Conservation (phyloP, 2,113 vertebrate species). For the Crotalus helleri region DNA sequence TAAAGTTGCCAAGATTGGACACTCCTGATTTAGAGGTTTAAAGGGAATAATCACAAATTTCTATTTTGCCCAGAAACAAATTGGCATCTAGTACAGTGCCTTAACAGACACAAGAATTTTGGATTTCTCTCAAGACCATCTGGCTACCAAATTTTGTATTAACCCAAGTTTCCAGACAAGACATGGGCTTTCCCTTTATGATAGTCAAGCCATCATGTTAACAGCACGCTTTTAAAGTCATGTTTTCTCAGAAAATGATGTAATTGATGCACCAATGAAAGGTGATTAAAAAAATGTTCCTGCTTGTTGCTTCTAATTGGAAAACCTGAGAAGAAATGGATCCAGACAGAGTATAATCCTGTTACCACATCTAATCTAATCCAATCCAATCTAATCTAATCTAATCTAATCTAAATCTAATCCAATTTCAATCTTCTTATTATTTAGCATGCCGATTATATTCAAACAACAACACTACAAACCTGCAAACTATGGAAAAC, state of each 20-base stretch:
- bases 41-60: background rate
- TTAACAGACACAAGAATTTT: background rate
- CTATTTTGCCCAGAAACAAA: background rate
- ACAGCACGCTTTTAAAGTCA: background rate
- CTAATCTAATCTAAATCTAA: background rate
- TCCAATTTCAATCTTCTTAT: background rate
- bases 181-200: background rate
- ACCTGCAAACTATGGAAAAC: background rate
- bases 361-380: background rate
- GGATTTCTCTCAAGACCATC: background rate
- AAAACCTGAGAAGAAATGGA: background rate
- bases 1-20: background rate
- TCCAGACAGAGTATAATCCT: background rate
- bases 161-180: background rate
- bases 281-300: background rate
- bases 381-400: background rate
- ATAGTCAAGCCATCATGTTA: background rate
- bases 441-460: background rate
- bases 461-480: background rate
- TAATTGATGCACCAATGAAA: background rate
- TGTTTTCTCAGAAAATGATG: background rate
- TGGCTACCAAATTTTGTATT: background rate
- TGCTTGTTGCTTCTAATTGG: background rate
- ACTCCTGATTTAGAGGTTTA: background rate
- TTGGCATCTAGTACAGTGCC: background rate